Evolutionary conservation across 2,888 invertebrate species (phyloP).

Genomic region (Ophioninae sp.): DNA sequence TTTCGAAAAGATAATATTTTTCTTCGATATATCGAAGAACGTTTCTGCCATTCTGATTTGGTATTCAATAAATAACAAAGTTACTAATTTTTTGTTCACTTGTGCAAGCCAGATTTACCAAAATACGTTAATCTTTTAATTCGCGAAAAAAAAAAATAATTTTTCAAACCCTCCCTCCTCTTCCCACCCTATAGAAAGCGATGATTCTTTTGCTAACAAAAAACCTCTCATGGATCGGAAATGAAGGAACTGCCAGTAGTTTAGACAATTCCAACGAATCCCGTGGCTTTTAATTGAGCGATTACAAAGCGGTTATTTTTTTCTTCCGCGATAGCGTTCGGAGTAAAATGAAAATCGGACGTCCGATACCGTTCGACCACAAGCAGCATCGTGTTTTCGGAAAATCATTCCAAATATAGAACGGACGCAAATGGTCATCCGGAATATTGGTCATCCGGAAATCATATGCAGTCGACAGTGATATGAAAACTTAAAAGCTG

Average conservation of each 20-base stretch:
- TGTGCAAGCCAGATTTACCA: neutral
- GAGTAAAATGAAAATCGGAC: constrained; percentile 9
- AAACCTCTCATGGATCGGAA: neutral
- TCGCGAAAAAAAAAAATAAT: neutral
- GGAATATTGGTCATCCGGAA: constrained; percentile 48
- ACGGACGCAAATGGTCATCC: neutral
- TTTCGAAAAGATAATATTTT: neutral
- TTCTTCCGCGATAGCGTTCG: neutral
- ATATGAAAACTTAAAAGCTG: constrained; percentile 16
- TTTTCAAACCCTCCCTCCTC: neutral
- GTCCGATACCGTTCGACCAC: constrained; percentile 28
- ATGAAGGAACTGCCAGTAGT: neutral
- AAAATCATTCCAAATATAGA: constrained; percentile 33
- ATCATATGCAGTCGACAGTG: constrained; percentile 20
- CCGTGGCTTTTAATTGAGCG: neutral
- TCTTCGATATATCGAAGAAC: neutral
- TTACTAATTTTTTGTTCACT: neutral
- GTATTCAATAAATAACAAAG: neutral
- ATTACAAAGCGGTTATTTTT: neutral
- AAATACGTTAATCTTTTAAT: neutral
- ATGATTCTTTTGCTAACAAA: neutral
- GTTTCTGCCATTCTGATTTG: neutral
- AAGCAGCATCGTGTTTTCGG: constrained; percentile 17
- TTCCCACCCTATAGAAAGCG: neutral
- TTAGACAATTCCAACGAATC: constrained; percentile 1